Evolutionary conservation across 2,888 invertebrate species (phyloP).

Genomic region (Allacma fusca): DNA sequence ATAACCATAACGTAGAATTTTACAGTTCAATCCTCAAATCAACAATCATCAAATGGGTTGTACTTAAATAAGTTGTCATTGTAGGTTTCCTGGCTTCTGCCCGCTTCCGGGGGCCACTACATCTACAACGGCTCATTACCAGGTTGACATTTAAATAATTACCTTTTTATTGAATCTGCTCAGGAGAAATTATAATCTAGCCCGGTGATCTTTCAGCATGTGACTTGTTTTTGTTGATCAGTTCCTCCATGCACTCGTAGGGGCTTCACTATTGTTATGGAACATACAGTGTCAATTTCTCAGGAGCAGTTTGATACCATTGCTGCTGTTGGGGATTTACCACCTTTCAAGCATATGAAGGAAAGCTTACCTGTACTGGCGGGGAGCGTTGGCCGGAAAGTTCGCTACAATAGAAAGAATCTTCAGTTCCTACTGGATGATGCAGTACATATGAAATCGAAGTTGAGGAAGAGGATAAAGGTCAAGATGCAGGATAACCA

Average conservation of each 20-base stretch:
- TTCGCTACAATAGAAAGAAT: constrained; percentile 49
- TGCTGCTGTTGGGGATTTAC: constrained; percentile 22
- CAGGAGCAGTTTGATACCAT: constrained; percentile 42
- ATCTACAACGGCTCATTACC: constrained; percentile 52
- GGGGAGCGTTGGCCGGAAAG: constrained; percentile 6
- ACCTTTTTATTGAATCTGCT: too few species aligned
- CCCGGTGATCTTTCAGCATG: too few species aligned
- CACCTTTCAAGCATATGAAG: constrained; percentile 9
- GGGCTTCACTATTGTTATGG: constrained; percentile 46
- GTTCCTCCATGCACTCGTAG: constrained; percentile 49
- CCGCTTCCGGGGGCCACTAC: constrained; percentile 46
- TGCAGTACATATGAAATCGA: constrained; percentile 50
- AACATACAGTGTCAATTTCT: constrained; percentile 45
- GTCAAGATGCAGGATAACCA: neutral
- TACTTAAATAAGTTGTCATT: too few species aligned
- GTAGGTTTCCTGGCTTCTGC: constrained; percentile 48
- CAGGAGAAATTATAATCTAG: too few species aligned
- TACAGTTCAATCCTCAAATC: too few species aligned
- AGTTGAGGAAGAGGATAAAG: constrained; percentile 16
- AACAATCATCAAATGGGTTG: too few species aligned
- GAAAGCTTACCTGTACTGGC: constrained; percentile 33
- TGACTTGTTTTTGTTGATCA: too few species aligned
- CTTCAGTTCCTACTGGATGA: constrained; percentile 51
- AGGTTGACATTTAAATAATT: neutral
- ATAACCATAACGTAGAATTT: too few species aligned